Conservation (phyloP, 1,140 invertebrate species). For the Euwallacea fornicatus region DNA sequence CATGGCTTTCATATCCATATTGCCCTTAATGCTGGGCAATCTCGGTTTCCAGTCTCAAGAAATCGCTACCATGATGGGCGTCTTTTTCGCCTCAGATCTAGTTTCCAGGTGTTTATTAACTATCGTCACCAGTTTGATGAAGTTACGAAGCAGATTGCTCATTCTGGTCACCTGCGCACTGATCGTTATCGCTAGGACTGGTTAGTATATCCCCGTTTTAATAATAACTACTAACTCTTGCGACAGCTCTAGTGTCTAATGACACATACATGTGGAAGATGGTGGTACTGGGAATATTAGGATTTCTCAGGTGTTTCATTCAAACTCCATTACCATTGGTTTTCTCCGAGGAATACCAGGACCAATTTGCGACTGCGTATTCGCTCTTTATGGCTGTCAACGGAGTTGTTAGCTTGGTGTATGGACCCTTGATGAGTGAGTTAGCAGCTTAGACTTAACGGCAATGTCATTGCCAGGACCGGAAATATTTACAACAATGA, state of each 20-base stretch:
- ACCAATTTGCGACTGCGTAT: constrained; percentile 44
- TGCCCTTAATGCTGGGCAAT: constrained; percentile 46
- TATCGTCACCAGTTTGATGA: constrained; percentile 39
- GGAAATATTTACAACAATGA: no score
- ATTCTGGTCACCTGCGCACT: constrained; percentile 43
- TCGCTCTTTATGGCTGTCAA: constrained; percentile 46
- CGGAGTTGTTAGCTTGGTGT: constrained; percentile 38
- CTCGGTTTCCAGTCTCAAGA: constrained; percentile 41
- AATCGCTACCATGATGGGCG: constrained; percentile 43
- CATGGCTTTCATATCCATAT: constrained; percentile 46
- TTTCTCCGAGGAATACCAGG: constrained; percentile 42
- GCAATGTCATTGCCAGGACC: background rate
- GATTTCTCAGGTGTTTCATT: constrained; percentile 44
- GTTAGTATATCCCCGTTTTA: constrained; percentile 32
- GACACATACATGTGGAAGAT: constrained; percentile 36
- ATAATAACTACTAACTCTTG: background rate
- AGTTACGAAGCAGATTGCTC: constrained; percentile 44
- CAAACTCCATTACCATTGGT: constrained; percentile 45
- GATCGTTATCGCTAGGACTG: constrained; percentile 44
- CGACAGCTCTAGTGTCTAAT: constrained; percentile 14
- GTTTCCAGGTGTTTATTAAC: constrained; percentile 43
- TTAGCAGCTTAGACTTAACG: background rate
- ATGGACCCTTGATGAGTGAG: constrained; percentile 45
- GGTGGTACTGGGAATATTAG: constrained; percentile 32
- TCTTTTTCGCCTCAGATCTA: constrained; percentile 47